Conservation (phyloP, 2,888 invertebrate species). For the Chrysolina haemoptera region DNA sequence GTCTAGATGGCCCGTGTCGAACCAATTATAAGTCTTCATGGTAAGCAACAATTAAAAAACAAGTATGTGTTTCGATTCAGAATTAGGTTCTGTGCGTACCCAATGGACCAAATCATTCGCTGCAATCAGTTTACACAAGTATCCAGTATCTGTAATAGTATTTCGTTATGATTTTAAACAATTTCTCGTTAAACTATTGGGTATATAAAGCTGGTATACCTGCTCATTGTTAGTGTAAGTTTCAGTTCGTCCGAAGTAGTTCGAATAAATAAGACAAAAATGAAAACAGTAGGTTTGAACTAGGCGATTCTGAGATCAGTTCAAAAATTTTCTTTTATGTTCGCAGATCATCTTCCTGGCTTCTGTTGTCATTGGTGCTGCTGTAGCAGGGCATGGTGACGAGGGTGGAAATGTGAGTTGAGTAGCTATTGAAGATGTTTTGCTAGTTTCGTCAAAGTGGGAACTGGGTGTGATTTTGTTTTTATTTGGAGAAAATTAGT, state of each 20-base stretch:
- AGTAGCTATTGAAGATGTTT: neutral
- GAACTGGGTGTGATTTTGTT: no score
- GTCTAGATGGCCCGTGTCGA: no score
- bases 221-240: neutral
- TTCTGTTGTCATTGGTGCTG: neutral
- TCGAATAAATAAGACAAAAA: neutral
- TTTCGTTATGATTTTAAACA: conserved; percentile 7
- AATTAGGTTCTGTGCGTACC: conserved; percentile 1
- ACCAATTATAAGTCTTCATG: neutral
- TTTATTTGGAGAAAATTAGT: no score
- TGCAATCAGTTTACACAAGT: conserved; percentile 24
- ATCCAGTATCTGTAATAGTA: conserved; percentile 16
- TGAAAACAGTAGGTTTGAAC: neutral
- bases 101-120: conserved; percentile 20
- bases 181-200: neutral
- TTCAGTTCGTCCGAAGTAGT: neutral
- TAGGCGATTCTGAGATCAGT: neutral
- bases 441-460: no score
- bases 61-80: neutral
- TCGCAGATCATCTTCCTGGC: conserved; percentile 10
- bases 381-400: neutral
- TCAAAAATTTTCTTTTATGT: neutral
- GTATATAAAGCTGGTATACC: neutral
- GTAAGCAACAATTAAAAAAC: conserved; percentile 2
- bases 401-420: conserved; percentile 1